phyloP scores from a whole-genome alignment of 2,888 invertebrate species.

The Cheiracanthium punctorium region DNA sequence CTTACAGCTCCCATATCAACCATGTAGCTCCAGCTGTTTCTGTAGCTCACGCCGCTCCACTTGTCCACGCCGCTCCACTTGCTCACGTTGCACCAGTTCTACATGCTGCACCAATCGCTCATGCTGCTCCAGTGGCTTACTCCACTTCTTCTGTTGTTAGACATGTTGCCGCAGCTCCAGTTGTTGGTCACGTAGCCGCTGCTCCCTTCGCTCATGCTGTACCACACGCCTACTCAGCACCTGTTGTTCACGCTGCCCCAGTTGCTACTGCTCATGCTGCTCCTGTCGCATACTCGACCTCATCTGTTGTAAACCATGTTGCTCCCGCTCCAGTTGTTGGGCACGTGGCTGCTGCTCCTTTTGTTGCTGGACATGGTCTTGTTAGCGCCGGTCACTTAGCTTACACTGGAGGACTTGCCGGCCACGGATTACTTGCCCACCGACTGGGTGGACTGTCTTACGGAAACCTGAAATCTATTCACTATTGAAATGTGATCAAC shows the following conservation, averaged over 20 bases:
- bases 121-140: background rate
- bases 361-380: background rate
- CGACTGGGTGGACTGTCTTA: background rate
- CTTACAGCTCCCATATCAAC: background rate
- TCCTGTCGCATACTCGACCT: background rate
- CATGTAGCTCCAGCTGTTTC: background rate
- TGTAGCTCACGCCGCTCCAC: background rate
- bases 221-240: background rate
- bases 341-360: background rate
- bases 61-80: background rate
- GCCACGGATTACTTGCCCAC: background rate
- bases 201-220: slow-evolving; percentile 1
- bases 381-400: too few species aligned
- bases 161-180: background rate
- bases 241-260: background rate
- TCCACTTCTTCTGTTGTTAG: background rate
- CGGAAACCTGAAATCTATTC: too few species aligned
- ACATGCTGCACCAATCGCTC: background rate
- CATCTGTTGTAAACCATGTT: background rate
- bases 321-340: background rate
- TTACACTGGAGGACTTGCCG: background rate
- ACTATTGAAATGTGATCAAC: too few species aligned
- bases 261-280: background rate
- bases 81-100: background rate
- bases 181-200: background rate